Conservation (phyloP, 1,140 invertebrate genomes). For the Lordiphosa clarofinis region DNA sequence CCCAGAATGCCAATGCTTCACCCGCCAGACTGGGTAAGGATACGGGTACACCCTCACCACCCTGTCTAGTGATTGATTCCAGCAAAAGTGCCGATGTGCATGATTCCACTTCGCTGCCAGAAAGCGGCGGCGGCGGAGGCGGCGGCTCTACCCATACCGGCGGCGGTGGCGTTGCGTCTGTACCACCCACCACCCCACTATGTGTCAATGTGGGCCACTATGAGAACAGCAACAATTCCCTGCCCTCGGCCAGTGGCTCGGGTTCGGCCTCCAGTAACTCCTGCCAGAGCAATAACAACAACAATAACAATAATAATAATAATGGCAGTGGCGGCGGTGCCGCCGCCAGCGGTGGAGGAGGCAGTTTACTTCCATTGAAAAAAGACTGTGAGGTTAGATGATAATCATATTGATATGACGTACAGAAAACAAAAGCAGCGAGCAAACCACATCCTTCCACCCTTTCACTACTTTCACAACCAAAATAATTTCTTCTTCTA, state of each 20-base stretch:
- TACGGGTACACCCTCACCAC: constrained; percentile 66
- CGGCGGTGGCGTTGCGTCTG: constrained; percentile 23
- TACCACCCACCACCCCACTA: constrained; percentile 50
- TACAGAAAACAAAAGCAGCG: no score
- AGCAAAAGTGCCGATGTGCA: constrained; percentile 72
- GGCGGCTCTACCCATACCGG: constrained; percentile 12
- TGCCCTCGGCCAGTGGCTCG: constrained; percentile 61
- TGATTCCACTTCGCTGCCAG: constrained; percentile 67
- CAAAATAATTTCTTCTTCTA: no score
- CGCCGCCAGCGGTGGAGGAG: constrained; percentile 35
- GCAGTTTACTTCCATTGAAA: constrained; percentile 83
- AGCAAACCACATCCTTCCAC: no score
- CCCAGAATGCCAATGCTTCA: constrained; percentile 65
- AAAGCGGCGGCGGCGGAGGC: constrained; percentile 29
- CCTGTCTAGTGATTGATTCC: constrained; percentile 68
- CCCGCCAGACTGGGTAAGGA: constrained; percentile 63
- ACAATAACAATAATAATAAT: constrained; percentile 40
- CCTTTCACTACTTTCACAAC: no score
- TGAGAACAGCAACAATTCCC: constrained; percentile 67
- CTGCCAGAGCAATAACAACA: constrained; percentile 56
- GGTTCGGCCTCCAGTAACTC: constrained; percentile 54
- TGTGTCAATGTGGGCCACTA: constrained; percentile 66
- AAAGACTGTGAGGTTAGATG: constrained; percentile 93
- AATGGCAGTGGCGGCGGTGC: constrained; percentile 36
- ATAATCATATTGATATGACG: constrained; percentile 81